These are phyloP conservation scores for Perodicticus potto DNA, from an alignment of 2,797 vertebrate genomes.

Conservation along the genomic window DNA sequence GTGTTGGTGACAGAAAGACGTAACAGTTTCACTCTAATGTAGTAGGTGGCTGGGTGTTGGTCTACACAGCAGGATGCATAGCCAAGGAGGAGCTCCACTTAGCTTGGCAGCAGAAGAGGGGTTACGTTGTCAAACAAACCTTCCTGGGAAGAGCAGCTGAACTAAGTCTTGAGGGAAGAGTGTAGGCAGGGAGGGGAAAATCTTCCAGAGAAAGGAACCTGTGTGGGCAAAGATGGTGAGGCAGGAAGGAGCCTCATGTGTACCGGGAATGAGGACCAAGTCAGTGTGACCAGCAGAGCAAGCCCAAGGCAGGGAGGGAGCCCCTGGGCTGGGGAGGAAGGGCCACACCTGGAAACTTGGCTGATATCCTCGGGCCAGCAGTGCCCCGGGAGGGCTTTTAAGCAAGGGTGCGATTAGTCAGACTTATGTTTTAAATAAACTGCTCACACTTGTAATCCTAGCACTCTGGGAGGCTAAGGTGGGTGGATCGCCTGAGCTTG, in stretches of 20 bases:
- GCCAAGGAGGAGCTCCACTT: background rate
- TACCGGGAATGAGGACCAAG: background rate
- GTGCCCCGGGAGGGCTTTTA: background rate
- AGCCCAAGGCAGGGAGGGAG: background rate
- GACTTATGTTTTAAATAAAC: background rate
- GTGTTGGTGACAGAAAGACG: background rate
- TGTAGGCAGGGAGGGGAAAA: background rate
- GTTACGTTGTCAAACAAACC: background rate
- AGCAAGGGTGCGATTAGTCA: background rate
- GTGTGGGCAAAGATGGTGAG: background rate
- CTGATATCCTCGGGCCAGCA: background rate
- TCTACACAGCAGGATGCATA: background rate
- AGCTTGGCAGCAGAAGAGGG: background rate
- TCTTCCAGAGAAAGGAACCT: background rate
- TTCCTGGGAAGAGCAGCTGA: background rate
- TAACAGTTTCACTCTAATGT: fast-evolving
- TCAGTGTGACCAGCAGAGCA: background rate
- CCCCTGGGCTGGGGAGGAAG: background rate
- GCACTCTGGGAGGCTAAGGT: no score
- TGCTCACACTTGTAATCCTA: no score
- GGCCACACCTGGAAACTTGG: background rate
- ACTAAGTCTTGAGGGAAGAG: background rate
- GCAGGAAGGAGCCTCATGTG: background rate
- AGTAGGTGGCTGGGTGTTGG: no score
- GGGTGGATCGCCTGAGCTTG: no score